Percentiles rank a stretch among this genome's conserved stretches.
phyloP scores from a whole-genome alignment of 2,888 invertebrate species.

The Coelinius sp. region DNA sequence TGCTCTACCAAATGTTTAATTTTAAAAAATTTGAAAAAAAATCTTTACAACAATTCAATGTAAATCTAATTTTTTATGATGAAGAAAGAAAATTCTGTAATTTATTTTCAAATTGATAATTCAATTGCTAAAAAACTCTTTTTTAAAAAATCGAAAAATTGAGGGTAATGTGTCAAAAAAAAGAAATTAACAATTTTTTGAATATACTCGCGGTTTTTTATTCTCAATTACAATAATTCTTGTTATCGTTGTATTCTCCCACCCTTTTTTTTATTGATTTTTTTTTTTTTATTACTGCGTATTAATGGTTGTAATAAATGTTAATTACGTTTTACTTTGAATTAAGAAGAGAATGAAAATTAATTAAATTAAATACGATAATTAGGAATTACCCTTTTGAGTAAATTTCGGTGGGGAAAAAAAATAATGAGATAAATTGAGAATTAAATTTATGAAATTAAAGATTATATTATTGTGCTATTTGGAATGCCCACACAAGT shows the following conservation, averaged over 20 bases:
- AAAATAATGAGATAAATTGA: conserved; percentile 33
- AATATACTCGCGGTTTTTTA: background rate
- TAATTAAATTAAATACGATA: conserved; percentile 12
- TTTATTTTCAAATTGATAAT: conserved; percentile 1
- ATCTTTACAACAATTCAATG: background rate
- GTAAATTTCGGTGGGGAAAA: conserved; percentile 44
- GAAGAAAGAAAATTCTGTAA: background rate
- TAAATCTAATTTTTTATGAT: conserved; percentile 10
- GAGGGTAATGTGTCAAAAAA: no score
- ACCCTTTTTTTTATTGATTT: conserved; percentile 13
- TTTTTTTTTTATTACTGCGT: conserved; percentile 11
- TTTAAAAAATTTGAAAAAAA: background rate
- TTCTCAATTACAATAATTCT: conserved; percentile 18
- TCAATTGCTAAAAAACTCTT: no score
- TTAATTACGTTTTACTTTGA: conserved; percentile 23
- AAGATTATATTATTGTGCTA: conserved; percentile 5
- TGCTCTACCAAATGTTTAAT: background rate
- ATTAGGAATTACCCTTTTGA: conserved; percentile 31
- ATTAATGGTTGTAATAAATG: conserved; percentile 27
- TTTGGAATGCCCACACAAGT: conserved; percentile 3
- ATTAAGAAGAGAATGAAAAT: conserved; percentile 14
- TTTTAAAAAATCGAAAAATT: no score
- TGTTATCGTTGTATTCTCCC: conserved; percentile 28
- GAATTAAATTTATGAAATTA: conserved; percentile 26
- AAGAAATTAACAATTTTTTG: background rate